Base-by-base conservation (phyloP, 2,888 invertebrate genomes). In the Polylopha cassiicola region DNA sequence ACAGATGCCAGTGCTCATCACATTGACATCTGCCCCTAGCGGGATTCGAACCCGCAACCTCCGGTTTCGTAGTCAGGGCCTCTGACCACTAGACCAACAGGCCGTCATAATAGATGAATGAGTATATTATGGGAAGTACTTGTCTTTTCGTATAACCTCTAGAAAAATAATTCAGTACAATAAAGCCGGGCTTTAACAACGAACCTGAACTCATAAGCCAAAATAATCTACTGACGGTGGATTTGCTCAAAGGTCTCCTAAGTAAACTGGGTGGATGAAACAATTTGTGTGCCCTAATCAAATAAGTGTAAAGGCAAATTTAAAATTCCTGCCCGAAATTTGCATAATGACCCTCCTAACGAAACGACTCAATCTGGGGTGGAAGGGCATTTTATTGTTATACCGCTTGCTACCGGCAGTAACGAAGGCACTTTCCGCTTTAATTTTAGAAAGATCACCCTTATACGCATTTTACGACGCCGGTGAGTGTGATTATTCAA, bases 281-380 rank as follows among this genome's bases (percentile, higher is more conserved):
- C 73, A 70, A 77, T 77, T 75, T 71, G 71, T 65, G 68, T 57
- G 61, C 62, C 73, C 71, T 73, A 73, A 75, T 73, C 73, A 78
- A 79, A 78, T 74, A 76, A 68, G 65, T 65, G 65, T 65, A 64
- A 66, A 67, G 63, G 64, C 57, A 63, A 66, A 70, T 73, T 75
- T 73, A 55, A 73, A 76, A 74, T 69, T 72, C 58, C 60, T 51
- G 43, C 48, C 51, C 46, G 43, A 50, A 56, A 75, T 79, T 77
- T 73, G 60, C 77, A 78, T 79, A 78, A 77, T 65, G 65, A 68
- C 64, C 61, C 47, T 46, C 43, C 41, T 21, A 29, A 34, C 55
- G 59, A 62, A 65, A 75, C 65, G 58, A 55, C 72, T 77, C 73
- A 77, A 78, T 78, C 71, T 65, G 58, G 47, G 30, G 14, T 28